Base-by-base conservation (phyloP, 2,888 invertebrate genomes). In the Acrobasis consociella region DNA sequence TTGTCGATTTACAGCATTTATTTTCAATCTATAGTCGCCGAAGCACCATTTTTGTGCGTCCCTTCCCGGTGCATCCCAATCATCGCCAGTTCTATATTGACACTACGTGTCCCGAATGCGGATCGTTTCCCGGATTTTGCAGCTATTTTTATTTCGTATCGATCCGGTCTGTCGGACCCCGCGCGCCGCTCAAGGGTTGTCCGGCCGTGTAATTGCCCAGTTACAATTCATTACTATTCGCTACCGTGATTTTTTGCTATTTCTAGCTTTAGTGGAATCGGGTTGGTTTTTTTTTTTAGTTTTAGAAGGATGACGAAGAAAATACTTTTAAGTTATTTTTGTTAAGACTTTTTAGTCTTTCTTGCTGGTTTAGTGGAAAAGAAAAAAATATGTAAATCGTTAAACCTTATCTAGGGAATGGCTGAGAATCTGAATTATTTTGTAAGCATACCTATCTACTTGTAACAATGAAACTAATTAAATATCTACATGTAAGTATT, bases 21-120 rank as follows among this genome's bases (percentile, higher is more conserved):
- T 83, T 87, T 86, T 90, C 91, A 90, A 90, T 91, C 76, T 80
- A 78, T 82, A 80, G 83, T 76, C 74, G 72, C 79, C 69, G 71
- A 72, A 77, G 69, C 66, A 75, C 72, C 78, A 83, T 86, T 86
- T 85, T 85, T 84, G 83, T 71, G 64, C 72, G 62, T 70, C 77
- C 76, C 81, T 77, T 79, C 81, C 76, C 81, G 85, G 86, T 87
- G 90, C 89, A 89, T 89, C 88, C 86, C 90, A 89, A 91, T 91
- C 87, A 88, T 89, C 89, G 84, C 75, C 83, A 77, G 80, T 87
- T 88, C 88, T 88, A 85, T 91, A 91, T 91, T 90, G 91, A 88
- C 90, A 79, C 82, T 86, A 91, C 91, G 91, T 91, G 91, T 83
- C 67, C 76, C 71, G 91, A 91, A 89, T 92, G 68, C 71, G 74